Base-by-base conservation (phyloP, 2,888 invertebrate species). In the Pyrocoelia pectoralis region DNA sequence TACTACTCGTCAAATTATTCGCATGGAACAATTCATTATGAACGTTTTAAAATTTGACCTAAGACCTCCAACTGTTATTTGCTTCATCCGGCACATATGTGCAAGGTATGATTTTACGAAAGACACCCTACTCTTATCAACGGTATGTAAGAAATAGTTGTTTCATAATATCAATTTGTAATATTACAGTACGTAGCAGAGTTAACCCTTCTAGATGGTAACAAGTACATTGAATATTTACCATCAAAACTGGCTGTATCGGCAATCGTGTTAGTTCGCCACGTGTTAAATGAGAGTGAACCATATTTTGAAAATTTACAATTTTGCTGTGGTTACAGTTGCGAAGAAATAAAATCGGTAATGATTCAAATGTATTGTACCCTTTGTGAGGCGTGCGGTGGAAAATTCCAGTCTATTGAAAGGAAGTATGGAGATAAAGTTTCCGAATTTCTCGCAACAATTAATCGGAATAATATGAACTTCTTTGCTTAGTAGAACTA, bases 401-500 rank as follows among this genome's bases (percentile, higher is more conserved):
- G 82, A 63, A 78, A 83, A 14, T 85, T 86, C 68, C 84, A 86
- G 73, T 84, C 87, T 1, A 82, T 87, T 4, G 79, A 82, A 48
- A 84, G 84, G 52, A 88, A 88, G 74, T 88, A 87, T 79, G 83
- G n/a, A n/a, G n/a, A n/a, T n/a, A n/a, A n/a, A n/a, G n/a, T n/a
- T n/a, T n/a, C n/a, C n/a, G n/a, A n/a, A n/a, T n/a, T n/a, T n/a
- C n/a, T n/a, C n/a, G n/a, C n/a, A n/a, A n/a, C n/a, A n/a, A n/a
- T n/a, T n/a, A 82, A 55, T 74, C 73, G 18, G 66, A 67, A 0
- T 76, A 75, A 56, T 80, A 76, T 57, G n/a, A n/a, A n/a, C n/a
- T n/a, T n/a, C n/a, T n/a, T n/a, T n/a, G n/a, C n/a, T n/a, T n/a
- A n/a, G n/a, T n/a, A n/a, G n/a, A n/a, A n/a, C n/a, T n/a, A n/a